Conservation (phyloP, 2,113 vertebrate genomes). For the Jacana jacana region DNA sequence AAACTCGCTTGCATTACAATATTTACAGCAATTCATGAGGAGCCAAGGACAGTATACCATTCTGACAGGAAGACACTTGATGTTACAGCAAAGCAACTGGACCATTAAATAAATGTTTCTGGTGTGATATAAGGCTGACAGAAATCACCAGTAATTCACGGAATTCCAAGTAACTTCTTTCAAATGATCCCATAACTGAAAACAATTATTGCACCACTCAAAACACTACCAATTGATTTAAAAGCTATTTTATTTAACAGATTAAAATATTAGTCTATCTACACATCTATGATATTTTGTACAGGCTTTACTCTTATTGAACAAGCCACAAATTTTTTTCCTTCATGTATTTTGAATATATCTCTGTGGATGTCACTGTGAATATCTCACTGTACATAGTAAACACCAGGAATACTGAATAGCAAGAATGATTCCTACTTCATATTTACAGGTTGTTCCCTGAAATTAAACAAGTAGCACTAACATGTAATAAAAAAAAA, state of each 20-base stretch:
- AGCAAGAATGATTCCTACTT: neutral
- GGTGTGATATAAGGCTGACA: neutral
- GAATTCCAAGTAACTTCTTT: neutral
- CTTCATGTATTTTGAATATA: neutral
- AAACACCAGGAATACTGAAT: neutral
- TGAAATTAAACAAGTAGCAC: constrained; percentile 12
- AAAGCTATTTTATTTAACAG: constrained; percentile 31
- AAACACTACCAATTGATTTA: neutral
- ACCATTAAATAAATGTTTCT: neutral
- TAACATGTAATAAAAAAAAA: neutral
- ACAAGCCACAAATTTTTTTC: neutral
- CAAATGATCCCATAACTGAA: neutral
- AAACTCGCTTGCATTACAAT: neutral
- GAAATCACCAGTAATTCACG: neutral
- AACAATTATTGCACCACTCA: neutral
- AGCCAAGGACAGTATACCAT: neutral
- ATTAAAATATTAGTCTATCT: neutral
- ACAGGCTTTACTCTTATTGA: neutral
- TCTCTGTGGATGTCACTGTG: neutral
- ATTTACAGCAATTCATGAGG: neutral
- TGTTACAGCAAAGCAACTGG: neutral
- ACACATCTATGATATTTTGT: neutral
- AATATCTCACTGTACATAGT: neutral
- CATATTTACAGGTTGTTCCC: neutral
- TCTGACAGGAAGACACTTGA: neutral